A percentile compares a stretch with the other conserved stretches of the same genome.
Conservation (phyloP, 2,888 invertebrate species). For the Campoletis raptor region DNA sequence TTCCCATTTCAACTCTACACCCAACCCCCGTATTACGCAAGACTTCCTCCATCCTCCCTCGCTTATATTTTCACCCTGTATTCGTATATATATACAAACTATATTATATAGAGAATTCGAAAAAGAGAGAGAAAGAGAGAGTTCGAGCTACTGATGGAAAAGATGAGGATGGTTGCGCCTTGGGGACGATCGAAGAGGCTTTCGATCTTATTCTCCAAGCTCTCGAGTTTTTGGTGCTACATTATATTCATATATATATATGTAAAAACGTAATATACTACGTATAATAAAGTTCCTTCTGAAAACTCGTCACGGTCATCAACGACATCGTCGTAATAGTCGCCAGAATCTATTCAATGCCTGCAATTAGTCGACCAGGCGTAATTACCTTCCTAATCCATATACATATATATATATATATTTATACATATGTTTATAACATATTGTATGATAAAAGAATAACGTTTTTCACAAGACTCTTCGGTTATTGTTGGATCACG, state of each 20-base stretch:
- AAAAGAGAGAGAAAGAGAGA: conserved; percentile 20
- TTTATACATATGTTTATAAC: neutral
- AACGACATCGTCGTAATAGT: conserved; percentile 47
- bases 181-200: conserved; percentile 64
- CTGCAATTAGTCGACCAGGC: conserved; percentile 63
- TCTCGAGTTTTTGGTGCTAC: conserved; percentile 52
- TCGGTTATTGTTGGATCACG: conserved; percentile 56
- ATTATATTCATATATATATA: conserved; percentile 12
- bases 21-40: conserved; percentile 37
- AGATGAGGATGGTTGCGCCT: conserved; percentile 55
- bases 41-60: conserved; percentile 30
- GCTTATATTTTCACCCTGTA: conserved; percentile 30
- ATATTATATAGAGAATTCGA: conserved; percentile 30
- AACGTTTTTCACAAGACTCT: conserved; percentile 48
- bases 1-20: conserved; percentile 67
- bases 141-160: conserved; percentile 31
- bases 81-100: conserved; percentile 18
- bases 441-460: conserved; percentile 41
- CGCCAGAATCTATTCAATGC: conserved; percentile 62
- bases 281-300: conserved; percentile 54
- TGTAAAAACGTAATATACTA: conserved; percentile 16
- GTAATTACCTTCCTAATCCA: conserved; percentile 61
- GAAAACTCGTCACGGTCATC: conserved; percentile 66
- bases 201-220: conserved; percentile 63
- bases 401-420: conserved; percentile 14